Conservation (phyloP, 1,140 invertebrate genomes). For the Oppia nitens region DNA sequence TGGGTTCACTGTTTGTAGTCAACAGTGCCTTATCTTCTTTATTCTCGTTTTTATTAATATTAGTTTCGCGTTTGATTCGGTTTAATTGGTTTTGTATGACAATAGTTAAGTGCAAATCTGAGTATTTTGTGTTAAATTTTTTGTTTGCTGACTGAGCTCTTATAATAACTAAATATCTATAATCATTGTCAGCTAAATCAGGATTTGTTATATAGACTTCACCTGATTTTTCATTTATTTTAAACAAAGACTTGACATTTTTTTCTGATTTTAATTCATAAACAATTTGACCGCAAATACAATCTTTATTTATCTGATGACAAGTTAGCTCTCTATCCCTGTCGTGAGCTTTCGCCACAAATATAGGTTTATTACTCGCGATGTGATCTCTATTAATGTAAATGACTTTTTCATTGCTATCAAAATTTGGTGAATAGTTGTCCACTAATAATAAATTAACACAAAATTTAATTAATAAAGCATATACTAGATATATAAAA, state of each 20-base stretch:
- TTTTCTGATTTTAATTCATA: constrained; percentile 10
- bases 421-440: constrained; percentile 14
- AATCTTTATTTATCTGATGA: background rate
- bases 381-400: constrained; percentile 15
- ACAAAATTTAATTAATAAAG: background rate
- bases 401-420: constrained; percentile 4
- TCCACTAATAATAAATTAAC: constrained; percentile 11
- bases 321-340: constrained; percentile 9
- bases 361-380: constrained; percentile 10
- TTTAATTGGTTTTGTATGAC: constrained; percentile 2
- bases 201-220: constrained; percentile 17
- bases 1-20: background rate
- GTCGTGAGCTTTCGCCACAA: constrained; percentile 14
- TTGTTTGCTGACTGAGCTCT: constrained; percentile 6
- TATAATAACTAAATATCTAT: constrained; percentile 11
- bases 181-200: background rate
- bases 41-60: no score
- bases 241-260: constrained; percentile 6
- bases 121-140: background rate
- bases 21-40: background rate
- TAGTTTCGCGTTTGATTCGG: background rate
- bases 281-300: constrained; percentile 12
- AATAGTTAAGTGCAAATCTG: background rate
- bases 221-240: constrained; percentile 16
- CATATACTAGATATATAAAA: background rate